Evolutionary conservation across 2,113 vertebrate genomes (phyloP), one percentile per base, ranked within the genome.

Genomic region (Myrmophylax atrothorax): DNA sequence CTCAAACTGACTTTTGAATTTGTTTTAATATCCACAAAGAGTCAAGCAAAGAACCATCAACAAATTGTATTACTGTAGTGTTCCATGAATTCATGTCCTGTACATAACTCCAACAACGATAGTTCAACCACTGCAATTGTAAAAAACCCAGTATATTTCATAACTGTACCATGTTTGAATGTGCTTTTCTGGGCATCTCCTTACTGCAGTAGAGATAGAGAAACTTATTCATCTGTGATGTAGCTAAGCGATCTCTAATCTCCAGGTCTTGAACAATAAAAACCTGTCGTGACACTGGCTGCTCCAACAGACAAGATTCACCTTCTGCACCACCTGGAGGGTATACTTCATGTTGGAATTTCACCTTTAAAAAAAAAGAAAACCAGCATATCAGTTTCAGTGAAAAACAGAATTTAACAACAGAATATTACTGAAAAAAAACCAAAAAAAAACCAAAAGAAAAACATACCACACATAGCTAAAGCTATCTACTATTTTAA

Each of bases 221-320:
- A 95, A 99, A 99, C 96, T 99, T 99, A 95, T 99, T 99, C 99
- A 99, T 99, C 86, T 99, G 99, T 29, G 99, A 99, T 6, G 99
- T 98, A 49, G 99, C 99, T 96, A 99, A 98, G 20, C 99, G 98
- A 95, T 99, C 99, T 78, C 99, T 98, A 24, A 99, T 99, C 92
- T 99, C 99, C 58, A 99, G 98, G 79, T 99, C 99, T 94, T 99
- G 99, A 83, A 99, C 99, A 8, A 99, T 95, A 91, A 99, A 99
- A 92, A 99, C 98, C 96, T 99, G 99, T 23, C 99, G 98, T 38
- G 99, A 99, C 50, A 99, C 99, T 0, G 99, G 99, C 94, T 98
- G 98, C 62, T 99, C 99, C 37, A 96, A 17, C 5, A 98, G 82
- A 63, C 93, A 76, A 12, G 97, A 92, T 33, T 97, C 98, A 8